A percentile compares a stretch with the other conserved stretches of the same genome.
Evolutionary conservation across 2,113 vertebrate species (phyloP).

Genomic region (Strix aluco): DNA sequence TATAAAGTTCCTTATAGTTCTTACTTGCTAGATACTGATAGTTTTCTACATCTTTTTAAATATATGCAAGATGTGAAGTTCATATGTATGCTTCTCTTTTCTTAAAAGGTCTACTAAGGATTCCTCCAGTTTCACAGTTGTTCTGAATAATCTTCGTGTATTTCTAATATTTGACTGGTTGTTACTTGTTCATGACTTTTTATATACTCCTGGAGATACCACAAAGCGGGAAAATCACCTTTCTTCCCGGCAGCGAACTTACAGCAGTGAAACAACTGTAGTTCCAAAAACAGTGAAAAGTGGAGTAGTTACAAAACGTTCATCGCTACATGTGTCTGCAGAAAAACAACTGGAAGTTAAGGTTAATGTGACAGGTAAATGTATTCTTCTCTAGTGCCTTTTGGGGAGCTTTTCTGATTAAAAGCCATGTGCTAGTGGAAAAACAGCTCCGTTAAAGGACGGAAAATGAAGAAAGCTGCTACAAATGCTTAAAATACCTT

Average conservation of each 20-base stretch:
- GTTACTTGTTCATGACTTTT: conserved; percentile 87
- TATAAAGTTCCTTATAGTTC: background rate
- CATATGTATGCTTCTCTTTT: background rate
- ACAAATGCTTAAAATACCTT: background rate
- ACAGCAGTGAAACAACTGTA: conserved; percentile 67
- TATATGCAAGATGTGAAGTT: background rate
- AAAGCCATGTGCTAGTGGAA: background rate
- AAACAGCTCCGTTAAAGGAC: background rate
- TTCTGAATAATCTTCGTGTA: conserved; percentile 94
- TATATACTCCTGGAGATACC: conserved; percentile 78
- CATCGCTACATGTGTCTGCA: conserved; percentile 82
- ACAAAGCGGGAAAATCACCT: conserved; percentile 56
- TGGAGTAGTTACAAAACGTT: conserved; percentile 94
- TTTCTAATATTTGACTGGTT: conserved; percentile 98
- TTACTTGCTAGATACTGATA: background rate
- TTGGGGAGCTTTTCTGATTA: background rate
- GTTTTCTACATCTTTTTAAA: background rate
- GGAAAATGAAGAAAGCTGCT: background rate
- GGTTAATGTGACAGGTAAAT: conserved; percentile 92
- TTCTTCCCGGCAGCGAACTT: conserved; percentile 54
- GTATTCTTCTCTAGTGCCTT: background rate
- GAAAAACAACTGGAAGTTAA: conserved; percentile 92
- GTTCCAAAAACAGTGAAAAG: conserved; percentile 92
- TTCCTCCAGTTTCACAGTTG: conserved; percentile 92
- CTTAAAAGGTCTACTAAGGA: conserved; percentile 87